Conservation (phyloP, 2,113 vertebrate species). For the Lethenteron reissneri region DNA sequence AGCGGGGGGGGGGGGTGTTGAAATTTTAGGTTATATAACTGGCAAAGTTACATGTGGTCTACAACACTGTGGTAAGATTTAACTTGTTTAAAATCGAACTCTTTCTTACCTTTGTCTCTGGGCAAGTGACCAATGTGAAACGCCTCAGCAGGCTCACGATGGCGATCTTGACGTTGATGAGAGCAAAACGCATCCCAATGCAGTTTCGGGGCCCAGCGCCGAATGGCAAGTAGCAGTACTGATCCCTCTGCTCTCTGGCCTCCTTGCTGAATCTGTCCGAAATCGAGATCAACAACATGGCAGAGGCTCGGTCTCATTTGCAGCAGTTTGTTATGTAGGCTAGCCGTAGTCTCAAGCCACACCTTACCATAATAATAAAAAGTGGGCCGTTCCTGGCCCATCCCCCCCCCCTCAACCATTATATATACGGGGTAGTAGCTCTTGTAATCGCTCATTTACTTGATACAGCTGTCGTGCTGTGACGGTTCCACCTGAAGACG, state of each 20-base stretch:
- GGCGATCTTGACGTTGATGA: slow-evolving; percentile 29
- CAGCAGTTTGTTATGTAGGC: too few relatives aligned
- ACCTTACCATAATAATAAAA: too few relatives aligned
- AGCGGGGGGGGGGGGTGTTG: too few relatives aligned
- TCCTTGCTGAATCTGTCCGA: slow-evolving; percentile 33
- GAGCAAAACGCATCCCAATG: slow-evolving; percentile 41
- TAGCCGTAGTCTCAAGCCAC: too few relatives aligned
- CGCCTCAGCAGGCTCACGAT: slow-evolving; percentile 25
- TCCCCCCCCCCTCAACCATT: too few relatives aligned
- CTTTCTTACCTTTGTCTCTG: slow-evolving; percentile 35
- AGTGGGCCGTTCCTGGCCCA: too few relatives aligned
- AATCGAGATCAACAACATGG: too few relatives aligned
- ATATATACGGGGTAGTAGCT: too few relatives aligned
- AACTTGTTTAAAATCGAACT: not conserved
- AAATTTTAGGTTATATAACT: not conserved
- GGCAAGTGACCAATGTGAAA: slow-evolving; percentile 31
- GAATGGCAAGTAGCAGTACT: slow-evolving; percentile 35
- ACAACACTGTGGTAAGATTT: not conserved
- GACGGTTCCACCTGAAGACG: too few relatives aligned
- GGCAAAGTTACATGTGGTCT: not conserved
- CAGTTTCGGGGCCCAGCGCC: slow-evolving; percentile 44
- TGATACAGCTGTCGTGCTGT: too few relatives aligned
- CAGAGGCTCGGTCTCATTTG: too few relatives aligned
- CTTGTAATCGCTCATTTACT: too few relatives aligned
- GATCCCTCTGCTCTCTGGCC: slow-evolving; percentile 22